Conservation (phyloP, 2,797 vertebrate genomes). For the Sebastes miniatus region DNA sequence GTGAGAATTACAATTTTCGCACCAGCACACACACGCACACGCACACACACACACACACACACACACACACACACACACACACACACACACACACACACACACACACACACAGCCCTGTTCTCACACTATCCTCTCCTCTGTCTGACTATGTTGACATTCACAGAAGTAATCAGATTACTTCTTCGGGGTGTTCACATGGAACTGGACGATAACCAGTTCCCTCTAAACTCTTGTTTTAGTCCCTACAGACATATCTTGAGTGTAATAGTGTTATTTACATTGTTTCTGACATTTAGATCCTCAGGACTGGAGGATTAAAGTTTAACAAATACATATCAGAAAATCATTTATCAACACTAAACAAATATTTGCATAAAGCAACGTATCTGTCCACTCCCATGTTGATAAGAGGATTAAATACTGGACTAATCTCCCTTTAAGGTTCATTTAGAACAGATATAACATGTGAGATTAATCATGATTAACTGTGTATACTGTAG, state of each 20-base stretch:
- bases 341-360: background rate
- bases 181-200: background rate
- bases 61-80: constrained; percentile 14
- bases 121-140: background rate
- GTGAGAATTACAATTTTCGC: constrained; percentile 69
- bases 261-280: background rate
- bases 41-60: constrained; percentile 5
- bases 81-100: constrained; percentile 1
- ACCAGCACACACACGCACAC: constrained; percentile 21
- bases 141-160: constrained; percentile 4
- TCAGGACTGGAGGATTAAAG: background rate
- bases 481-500: no score
- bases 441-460: no score
- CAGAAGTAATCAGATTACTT: constrained; percentile 2
- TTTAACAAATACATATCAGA: background rate
- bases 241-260: background rate
- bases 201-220: background rate
- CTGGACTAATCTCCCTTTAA: no score
- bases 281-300: background rate
- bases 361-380: no score
- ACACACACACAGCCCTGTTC: background rate
- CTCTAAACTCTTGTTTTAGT: background rate
- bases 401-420: no score
- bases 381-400: no score
- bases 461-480: no score